These are phyloP conservation scores for Parnassius glacialis DNA, from an alignment of 2,888 invertebrate genomes.

Conservation along the genomic window DNA sequence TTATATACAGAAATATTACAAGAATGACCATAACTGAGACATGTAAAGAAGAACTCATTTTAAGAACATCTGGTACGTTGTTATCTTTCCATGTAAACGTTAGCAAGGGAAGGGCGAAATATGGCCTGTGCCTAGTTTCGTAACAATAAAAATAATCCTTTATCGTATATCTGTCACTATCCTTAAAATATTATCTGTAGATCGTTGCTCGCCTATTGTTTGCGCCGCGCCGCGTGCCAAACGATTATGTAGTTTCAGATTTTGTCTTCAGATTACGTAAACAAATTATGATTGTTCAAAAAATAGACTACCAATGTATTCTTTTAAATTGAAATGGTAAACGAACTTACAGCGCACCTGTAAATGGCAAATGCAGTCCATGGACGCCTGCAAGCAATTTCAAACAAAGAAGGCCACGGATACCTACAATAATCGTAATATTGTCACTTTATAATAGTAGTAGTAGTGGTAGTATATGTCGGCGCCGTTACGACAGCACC, in stretches of 20 bases:
- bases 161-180: background rate
- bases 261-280: background rate
- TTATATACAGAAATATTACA: no score
- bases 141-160: slow-evolving; percentile 3
- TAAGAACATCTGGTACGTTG: background rate
- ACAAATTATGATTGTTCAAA: background rate
- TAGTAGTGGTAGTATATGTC: no score
- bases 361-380: no score
- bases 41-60: background rate
- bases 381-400: no score
- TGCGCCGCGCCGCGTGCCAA: slow-evolving; percentile 1
- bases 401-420: no score
- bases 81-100: background rate
- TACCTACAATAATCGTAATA: no score
- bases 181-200: slow-evolving; percentile 1
- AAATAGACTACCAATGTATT: background rate
- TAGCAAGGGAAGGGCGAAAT: background rate
- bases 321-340: no score
- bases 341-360: no score
- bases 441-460: no score
- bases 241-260: background rate
- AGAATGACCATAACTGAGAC: no score
- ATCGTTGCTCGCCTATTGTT: background rate
- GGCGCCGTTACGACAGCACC: no score
- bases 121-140: background rate